A percentile compares a stretch with the other conserved stretches of the same genome.
Evolutionary conservation across 1,140 invertebrate genomes (phyloP).

Genomic region (Drosophila parabipectinata): DNA sequence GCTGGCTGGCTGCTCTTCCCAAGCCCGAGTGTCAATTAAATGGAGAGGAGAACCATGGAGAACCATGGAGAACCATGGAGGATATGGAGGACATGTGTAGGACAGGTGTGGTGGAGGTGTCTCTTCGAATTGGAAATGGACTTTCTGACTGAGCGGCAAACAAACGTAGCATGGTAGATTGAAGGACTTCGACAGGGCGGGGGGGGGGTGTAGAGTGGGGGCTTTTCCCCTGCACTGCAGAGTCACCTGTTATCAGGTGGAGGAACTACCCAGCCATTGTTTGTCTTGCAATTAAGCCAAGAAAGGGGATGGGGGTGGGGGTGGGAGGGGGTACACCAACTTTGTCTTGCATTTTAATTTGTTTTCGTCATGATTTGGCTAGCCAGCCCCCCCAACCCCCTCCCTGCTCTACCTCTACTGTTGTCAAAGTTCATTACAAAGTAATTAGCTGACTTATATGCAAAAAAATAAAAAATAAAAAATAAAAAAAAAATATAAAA

Average conservation of each 20-base stretch:
- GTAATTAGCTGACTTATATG: constrained; percentile 74
- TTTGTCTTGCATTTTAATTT: constrained; percentile 65
- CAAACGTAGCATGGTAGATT: constrained; percentile 72
- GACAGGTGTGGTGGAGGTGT: no score
- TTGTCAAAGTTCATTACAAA: constrained; percentile 82
- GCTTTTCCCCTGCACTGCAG: constrained; percentile 14
- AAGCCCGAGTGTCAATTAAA: no score
- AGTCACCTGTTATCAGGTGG: constrained; percentile 35
- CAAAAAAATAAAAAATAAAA: constrained; percentile 38
- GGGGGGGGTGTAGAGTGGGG: no score
- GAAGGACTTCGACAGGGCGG: constrained; percentile 37
- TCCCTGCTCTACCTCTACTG: not conserved
- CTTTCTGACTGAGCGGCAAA: constrained; percentile 62
- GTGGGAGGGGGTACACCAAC: constrained; percentile 4
- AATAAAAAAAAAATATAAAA: constrained; percentile 30
- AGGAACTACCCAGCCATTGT: constrained; percentile 2
- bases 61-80: no score
- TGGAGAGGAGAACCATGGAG: no score
- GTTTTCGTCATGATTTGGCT: constrained; percentile 52
- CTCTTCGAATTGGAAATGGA: no score
- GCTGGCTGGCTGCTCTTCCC: no score
- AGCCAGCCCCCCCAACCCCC: no score
- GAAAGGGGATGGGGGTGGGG: not conserved
- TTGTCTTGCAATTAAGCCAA: constrained; percentile 52
- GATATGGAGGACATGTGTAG: no score